Evolutionary conservation across 2,113 vertebrate species (phyloP), one percentile per base, ranked within the genome.

Genomic region (Poicephalus gulielmi): DNA sequence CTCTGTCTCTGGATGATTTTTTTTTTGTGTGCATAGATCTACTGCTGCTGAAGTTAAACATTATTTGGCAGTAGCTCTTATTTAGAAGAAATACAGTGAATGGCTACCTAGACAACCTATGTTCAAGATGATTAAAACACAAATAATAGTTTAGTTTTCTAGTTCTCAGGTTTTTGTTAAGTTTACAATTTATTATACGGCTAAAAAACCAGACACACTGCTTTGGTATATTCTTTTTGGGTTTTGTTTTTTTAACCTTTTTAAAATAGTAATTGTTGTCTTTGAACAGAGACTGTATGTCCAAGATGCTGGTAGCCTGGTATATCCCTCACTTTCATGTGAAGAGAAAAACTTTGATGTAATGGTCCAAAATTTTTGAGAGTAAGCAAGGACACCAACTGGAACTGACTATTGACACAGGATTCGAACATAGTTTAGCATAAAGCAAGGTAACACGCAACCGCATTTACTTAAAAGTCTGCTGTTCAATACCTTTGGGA

Each of bases 401-500:
- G 20, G 66, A 83, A 68, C 15, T 28, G 52, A 55, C 44, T 50
- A 22, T 9, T 86, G 35, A 75, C 76, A 78, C 11, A 70, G 46
- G 23, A 90, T 55, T 3, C 81, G 25, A 71, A 81, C 13, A 59
- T 3, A 53, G 23, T 52, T 70, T 30, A 90, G 39, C 60, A 88
- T 24, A 63, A 60, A 66, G 25, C 7, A 71, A 81, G 47, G 25
- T 27, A 59, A 81, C 1, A 9, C 31, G 20, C n/a, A 83, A 63
- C 41, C 11, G 3, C 30, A 57, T 86, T 83, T 43, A 60, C 44
- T 71, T 46, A 2, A 68, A 9, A 8, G 3, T 33, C 24, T 74
- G 37, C 18, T 77, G 39, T 30, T 69, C 39, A 33, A 35, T 93
- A 99, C 98, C 99, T 99, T 98, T 99, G 25, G 99, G 98, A 95